These are phyloP conservation scores for Calameuta idolon DNA, from an alignment of 2,888 invertebrate genomes.

Conservation along the genomic window DNA sequence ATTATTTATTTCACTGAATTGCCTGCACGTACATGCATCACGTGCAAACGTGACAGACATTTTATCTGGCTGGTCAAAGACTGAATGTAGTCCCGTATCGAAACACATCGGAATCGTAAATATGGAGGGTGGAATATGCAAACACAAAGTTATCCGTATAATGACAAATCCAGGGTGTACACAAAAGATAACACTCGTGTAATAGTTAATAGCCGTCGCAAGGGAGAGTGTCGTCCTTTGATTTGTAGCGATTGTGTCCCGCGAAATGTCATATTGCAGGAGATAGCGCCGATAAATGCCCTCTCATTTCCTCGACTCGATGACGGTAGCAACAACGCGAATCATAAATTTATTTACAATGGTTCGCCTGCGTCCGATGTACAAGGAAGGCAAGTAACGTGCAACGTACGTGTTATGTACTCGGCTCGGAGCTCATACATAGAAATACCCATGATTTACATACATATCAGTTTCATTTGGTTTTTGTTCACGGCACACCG, in stretches of 20 bases:
- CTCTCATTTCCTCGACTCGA: conserved; percentile 8
- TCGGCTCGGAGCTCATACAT: conserved; percentile 36
- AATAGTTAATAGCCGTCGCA: neutral
- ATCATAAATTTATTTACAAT: conserved; percentile 16
- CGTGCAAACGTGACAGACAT: too few species aligned
- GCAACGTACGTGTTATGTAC: neutral
- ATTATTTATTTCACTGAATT: neutral
- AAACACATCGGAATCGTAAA: too few species aligned
- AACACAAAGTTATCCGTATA: conserved; percentile 28
- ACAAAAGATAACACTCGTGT: neutral
- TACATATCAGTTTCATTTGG: conserved; percentile 55
- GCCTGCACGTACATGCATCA: too few species aligned
- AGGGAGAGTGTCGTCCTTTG: conserved; percentile 20
- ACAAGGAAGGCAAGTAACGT: neutral
- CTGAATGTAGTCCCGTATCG: too few species aligned
- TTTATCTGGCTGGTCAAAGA: too few species aligned
- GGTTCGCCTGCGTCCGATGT: neutral
- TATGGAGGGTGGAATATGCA: conserved; percentile 1
- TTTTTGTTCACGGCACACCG: conserved; percentile 17
- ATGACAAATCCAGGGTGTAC: conserved; percentile 31
- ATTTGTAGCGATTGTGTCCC: conserved; percentile 51
- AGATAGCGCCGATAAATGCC: conserved; percentile 10
- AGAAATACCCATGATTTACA: conserved; percentile 52
- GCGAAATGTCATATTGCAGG: conserved; percentile 20
- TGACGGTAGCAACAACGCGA: conserved; percentile 7